These are phyloP conservation scores for rat (Rattus norvegicus) DNA, from an alignment of 2,113 vertebrate species.

Conservation along the genomic window DNA sequence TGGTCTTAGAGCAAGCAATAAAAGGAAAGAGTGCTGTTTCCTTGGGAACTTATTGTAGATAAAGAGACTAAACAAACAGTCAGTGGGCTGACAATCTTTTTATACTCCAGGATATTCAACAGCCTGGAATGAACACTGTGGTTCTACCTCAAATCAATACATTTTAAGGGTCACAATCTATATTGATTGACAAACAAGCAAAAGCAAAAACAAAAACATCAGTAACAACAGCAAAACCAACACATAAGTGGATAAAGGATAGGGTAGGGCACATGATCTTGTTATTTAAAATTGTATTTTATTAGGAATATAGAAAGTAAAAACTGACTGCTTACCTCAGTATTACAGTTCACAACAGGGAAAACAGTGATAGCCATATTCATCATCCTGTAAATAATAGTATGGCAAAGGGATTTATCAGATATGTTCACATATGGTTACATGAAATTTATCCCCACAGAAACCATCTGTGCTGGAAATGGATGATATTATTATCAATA, in stretches of 20 bases:
- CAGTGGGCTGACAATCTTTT: not conserved
- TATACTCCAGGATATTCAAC: not conserved
- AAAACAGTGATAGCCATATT: not conserved
- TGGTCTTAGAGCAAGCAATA: not conserved
- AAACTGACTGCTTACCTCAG: not conserved
- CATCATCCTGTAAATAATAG: not conserved
- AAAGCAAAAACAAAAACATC: too few species aligned
- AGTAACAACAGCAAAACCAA: not conserved
- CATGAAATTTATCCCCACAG: not conserved
- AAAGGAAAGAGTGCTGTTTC: not conserved
- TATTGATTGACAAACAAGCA: not conserved
- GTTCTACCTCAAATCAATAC: not conserved
- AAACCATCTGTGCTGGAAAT: not conserved
- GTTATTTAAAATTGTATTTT: not conserved
- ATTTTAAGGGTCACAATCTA: slow-evolving; percentile 11
- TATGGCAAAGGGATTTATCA: not conserved
- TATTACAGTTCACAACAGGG: not conserved
- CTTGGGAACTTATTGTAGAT: not conserved
- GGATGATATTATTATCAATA: not conserved
- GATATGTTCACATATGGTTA: not conserved
- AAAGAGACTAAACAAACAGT: not conserved
- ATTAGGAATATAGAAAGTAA: not conserved
- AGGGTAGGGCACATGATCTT: not conserved
- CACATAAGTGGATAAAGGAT: not conserved
- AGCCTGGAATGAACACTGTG: not conserved